Evolutionary conservation across 2,888 invertebrate species (phyloP).

Genomic region (Polydrusus tereticollis): DNA sequence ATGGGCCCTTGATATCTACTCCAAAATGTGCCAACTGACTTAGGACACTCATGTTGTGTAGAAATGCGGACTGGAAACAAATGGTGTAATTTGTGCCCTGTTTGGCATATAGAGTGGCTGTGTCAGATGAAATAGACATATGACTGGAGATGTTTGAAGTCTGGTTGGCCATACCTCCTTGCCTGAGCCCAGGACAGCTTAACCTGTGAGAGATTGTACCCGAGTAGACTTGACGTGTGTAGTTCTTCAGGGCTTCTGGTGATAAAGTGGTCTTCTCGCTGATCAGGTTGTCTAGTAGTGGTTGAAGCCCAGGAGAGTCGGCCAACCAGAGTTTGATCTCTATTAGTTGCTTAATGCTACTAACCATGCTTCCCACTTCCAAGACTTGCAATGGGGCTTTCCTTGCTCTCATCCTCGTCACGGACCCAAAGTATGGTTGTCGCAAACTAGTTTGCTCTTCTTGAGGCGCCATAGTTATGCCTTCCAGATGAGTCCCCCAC

Average conservation of each 20-base stretch:
- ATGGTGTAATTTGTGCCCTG: not conserved
- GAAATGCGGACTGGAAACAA: not conserved
- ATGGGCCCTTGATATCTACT: not conserved
- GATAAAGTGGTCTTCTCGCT: not conserved
- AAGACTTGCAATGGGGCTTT: not conserved
- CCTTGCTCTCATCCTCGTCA: not conserved
- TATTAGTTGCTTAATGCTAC: not conserved
- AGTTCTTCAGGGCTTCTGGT: not conserved
- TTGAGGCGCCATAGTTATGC: no score
- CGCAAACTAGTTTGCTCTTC: no score
- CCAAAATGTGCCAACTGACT: not conserved
- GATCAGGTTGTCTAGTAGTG: not conserved
- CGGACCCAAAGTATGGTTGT: not conserved
- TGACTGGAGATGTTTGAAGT: not conserved
- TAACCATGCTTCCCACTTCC: not conserved
- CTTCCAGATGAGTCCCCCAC: no score
- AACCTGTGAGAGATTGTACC: not conserved
- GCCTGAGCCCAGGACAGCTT: not conserved
- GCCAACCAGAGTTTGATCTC: not conserved
- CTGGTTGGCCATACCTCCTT: not conserved
- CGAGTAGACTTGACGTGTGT: not conserved
- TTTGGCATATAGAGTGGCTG: not conserved
- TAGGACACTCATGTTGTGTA: not conserved
- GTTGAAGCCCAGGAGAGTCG: not conserved
- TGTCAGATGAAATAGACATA: not conserved